Conservation (phyloP, 2,888 invertebrate species). For the Xanthia icteritia region DNA sequence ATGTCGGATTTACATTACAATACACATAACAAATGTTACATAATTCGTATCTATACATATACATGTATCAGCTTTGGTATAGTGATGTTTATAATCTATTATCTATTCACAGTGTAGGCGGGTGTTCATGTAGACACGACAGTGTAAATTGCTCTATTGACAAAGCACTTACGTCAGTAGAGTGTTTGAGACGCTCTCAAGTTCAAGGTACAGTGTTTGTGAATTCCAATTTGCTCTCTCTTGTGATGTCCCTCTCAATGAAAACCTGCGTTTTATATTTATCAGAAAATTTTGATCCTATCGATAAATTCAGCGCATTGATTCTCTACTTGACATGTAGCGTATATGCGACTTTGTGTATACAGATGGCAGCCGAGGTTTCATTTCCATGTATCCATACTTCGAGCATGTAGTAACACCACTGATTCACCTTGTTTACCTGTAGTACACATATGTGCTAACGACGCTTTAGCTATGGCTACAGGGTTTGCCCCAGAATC, state of each 20-base stretch:
- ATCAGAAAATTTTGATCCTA: constrained; percentile 27
- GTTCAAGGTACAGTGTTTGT: constrained; percentile 83
- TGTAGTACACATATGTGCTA: constrained; percentile 65
- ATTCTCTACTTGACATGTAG: constrained; percentile 35
- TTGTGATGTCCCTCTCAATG: constrained; percentile 33
- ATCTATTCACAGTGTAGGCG: constrained; percentile 74
- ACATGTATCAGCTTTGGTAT: constrained; percentile 13
- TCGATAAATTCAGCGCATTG: constrained; percentile 48
- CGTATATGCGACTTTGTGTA: constrained; percentile 72
- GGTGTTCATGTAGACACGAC: constrained; percentile 69
- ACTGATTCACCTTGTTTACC: constrained; percentile 84
- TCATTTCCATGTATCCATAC: constrained; percentile 76
- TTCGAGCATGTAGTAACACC: constrained; percentile 75
- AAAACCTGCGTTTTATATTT: constrained; percentile 5
- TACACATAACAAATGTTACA: too few species aligned
- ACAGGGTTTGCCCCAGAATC: constrained; percentile 72
- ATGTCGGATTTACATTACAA: neutral
- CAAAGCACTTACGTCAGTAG: constrained; percentile 85
- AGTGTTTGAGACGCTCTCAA: constrained; percentile 77
- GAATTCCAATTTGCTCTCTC: constrained; percentile 67
- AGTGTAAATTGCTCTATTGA: constrained; percentile 85
- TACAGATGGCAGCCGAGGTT: constrained; percentile 78
- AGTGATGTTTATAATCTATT: constrained; percentile 62
- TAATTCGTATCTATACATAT: constrained; percentile 7
- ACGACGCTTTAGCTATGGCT: constrained; percentile 66